These are phyloP conservation scores for Squalus acanthias DNA, from an alignment of 2,797 vertebrate genomes.

Conservation along the genomic window DNA sequence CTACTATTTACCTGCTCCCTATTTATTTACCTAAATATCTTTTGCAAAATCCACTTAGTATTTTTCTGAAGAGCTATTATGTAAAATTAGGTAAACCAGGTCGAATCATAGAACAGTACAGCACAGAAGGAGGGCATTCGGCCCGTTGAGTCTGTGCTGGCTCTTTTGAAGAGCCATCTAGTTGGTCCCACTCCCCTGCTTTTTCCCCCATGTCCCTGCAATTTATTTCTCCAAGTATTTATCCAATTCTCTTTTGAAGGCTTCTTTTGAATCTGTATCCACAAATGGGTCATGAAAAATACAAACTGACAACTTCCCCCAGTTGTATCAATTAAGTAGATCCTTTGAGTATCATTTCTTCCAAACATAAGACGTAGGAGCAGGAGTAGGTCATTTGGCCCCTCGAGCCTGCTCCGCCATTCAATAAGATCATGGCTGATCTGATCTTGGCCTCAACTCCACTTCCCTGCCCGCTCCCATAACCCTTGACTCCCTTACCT, in stretches of 20 bases:
- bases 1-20: not conserved
- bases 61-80: not conserved
- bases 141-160: not conserved
- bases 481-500: too few relatives aligned
- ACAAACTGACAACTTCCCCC: not conserved
- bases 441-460: too few relatives aligned
- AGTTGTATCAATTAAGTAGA: not conserved
- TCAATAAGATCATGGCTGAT: too few relatives aligned
- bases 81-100: not conserved
- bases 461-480: too few relatives aligned
- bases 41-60: not conserved
- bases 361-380: not conserved
- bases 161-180: too few relatives aligned
- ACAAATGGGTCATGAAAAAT: not conserved
- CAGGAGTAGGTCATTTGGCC: too few relatives aligned
- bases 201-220: not conserved
- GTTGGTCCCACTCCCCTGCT: not conserved
- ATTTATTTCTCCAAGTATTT: not conserved
- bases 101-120: not conserved
- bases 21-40: not conserved
- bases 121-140: not conserved
- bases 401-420: too few relatives aligned
- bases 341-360: not conserved
- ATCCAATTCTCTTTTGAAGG: not conserved
- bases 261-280: not conserved